phyloP scores from a whole-genome alignment of 2,797 vertebrate genomes.

The Esox lucius region DNA sequence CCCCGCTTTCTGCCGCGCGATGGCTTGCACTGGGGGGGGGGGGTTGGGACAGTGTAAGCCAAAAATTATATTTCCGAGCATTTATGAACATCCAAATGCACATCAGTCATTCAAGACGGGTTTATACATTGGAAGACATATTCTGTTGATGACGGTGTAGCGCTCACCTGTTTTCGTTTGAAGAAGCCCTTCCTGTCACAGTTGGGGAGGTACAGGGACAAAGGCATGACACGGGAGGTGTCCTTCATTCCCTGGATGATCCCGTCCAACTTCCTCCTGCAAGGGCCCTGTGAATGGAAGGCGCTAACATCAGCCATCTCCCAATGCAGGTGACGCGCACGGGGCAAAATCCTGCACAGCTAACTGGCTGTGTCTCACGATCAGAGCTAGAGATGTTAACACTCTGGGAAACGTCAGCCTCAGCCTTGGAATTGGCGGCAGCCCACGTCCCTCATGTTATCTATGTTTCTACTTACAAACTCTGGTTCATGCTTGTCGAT shows the following conservation, averaged over 20 bases:
- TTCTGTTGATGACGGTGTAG: not conserved
- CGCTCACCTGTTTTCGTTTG: conserved; percentile 93
- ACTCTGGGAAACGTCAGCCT: not conserved
- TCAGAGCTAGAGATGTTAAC: not conserved
- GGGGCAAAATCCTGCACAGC: not conserved
- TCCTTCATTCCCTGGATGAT: conserved; percentile 94
- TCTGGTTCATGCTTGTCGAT: conserved; percentile 92
- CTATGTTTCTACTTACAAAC: conserved; percentile 77
- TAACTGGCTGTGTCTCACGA: not conserved
- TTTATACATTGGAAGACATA: too few species aligned
- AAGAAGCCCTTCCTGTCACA: conserved; percentile 98
- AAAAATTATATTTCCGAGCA: not conserved
- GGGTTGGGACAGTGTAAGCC: not conserved
- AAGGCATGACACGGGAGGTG: conserved; percentile 86
- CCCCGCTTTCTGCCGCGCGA: conserved; percentile 94
- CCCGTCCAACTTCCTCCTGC: conserved; percentile 93
- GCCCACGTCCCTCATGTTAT: not conserved
- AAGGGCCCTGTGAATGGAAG: conserved; percentile 82
- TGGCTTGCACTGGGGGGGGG: conserved; percentile 99
- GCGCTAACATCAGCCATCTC: conserved; percentile 5
- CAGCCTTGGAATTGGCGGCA: not conserved
- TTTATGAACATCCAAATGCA: not conserved
- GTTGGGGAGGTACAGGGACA: conserved; percentile 94
- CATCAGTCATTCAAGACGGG: not conserved
- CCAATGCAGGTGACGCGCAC: not conserved